These are phyloP conservation scores for Chymomyza amoena DNA, from an alignment of 2,888 invertebrate species.

Conservation along the genomic window DNA sequence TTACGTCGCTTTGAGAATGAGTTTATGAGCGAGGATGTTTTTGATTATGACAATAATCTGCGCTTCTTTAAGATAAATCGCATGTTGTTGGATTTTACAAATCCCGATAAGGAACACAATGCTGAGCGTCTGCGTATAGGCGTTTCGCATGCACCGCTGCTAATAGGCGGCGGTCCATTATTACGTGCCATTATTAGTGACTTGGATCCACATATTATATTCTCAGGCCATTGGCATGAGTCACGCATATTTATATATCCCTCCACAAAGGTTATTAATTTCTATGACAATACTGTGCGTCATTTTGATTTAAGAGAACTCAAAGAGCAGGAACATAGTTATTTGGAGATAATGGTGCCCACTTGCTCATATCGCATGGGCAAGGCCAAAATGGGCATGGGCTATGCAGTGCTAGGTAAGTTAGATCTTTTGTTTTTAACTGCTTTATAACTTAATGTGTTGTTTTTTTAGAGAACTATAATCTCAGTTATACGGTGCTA, in stretches of 20 bases:
- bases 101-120: slow-evolving; percentile 78
- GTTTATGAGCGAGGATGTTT: slow-evolving; percentile 85
- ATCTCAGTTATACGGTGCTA: slow-evolving; percentile 75
- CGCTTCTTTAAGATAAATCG: slow-evolving; percentile 88
- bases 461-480: slow-evolving; percentile 70
- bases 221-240: slow-evolving; percentile 85
- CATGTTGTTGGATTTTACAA: slow-evolving; percentile 83
- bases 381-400: slow-evolving; percentile 90
- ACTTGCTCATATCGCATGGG: slow-evolving; percentile 99
- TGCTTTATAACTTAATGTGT: not conserved
- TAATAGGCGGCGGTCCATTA: slow-evolving; percentile 78
- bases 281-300: slow-evolving; percentile 73
- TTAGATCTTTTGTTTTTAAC: not conserved
- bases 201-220: slow-evolving; percentile 84
- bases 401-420: slow-evolving; percentile 88
- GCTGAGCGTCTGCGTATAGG: slow-evolving; percentile 80
- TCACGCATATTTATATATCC: slow-evolving; percentile 77
- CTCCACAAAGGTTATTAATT: slow-evolving; percentile 74
- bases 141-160: slow-evolving; percentile 86
- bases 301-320: slow-evolving; percentile 71
- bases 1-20: slow-evolving; percentile 85
- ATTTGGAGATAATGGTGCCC: slow-evolving; percentile 92
- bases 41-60: slow-evolving; percentile 81
- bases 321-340: slow-evolving; percentile 75
- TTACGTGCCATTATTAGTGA: slow-evolving; percentile 81